These are phyloP conservation scores for Calameuta pallipes DNA, from an alignment of 2,888 invertebrate genomes.

Conservation along the genomic window DNA sequence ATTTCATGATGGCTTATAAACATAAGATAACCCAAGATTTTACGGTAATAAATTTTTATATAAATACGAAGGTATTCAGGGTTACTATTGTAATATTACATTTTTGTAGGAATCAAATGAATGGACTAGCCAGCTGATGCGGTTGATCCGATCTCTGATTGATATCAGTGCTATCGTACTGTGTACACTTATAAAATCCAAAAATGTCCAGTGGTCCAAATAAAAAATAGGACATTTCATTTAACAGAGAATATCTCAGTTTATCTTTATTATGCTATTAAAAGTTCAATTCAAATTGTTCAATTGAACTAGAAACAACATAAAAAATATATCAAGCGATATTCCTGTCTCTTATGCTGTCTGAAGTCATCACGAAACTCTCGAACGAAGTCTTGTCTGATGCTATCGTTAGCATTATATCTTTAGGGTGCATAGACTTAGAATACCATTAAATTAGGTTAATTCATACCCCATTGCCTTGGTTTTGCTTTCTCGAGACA, in stretches of 20 bases:
- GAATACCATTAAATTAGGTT: conserved; percentile 36
- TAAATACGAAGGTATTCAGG: too few relatives aligned
- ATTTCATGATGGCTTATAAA: conserved; percentile 8
- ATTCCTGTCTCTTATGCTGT: not conserved
- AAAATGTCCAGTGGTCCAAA: not conserved
- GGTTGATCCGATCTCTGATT: too few relatives aligned
- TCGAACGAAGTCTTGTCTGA: conserved; percentile 25
- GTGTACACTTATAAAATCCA: not conserved
- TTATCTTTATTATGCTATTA: too few relatives aligned
- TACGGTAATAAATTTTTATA: not conserved
- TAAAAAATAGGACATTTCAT: not conserved
- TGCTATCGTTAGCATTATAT: conserved; percentile 39
- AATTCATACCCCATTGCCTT: conserved; percentile 39
- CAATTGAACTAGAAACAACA: not conserved
- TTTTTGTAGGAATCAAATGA: not conserved
- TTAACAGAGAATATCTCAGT: too few relatives aligned
- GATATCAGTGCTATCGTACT: too few relatives aligned
- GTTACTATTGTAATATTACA: not conserved
- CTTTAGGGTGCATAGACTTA: conserved; percentile 41
- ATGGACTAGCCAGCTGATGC: too few relatives aligned
- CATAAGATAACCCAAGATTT: not conserved
- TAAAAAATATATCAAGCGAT: not conserved
- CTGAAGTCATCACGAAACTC: conserved; percentile 16
- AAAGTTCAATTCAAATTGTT: too few relatives aligned
- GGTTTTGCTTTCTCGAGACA: conserved; percentile 42